A percentile compares a stretch with the other conserved stretches of the same genome.
Evolutionary conservation across 2,113 vertebrate genomes (phyloP).

Genomic region (Chionis minor): DNA sequence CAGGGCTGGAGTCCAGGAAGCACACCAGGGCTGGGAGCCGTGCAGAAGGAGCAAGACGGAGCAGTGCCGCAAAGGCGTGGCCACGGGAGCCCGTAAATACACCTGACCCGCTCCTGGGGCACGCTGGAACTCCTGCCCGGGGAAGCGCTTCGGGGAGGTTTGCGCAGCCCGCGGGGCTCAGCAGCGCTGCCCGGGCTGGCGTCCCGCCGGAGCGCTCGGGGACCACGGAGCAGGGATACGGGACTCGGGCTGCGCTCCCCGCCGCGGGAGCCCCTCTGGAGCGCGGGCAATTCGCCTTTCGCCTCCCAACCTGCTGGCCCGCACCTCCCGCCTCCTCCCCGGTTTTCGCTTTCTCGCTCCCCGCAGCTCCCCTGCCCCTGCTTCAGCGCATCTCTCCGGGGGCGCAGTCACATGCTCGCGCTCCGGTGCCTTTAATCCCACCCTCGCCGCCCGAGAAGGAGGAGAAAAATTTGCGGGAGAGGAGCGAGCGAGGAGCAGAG

Average conservation of each 20-base stretch:
- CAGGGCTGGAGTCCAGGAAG: too few species aligned
- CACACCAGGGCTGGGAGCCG: fast-evolving
- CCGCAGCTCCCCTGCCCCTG: background rate
- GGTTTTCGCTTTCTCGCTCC: background rate
- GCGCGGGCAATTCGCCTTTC: background rate
- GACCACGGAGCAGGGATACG: too few species aligned
- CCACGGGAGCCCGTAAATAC: fast-evolving
- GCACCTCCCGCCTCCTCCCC: fast-evolving
- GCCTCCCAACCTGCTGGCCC: too few species aligned
- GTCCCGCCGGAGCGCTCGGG: background rate
- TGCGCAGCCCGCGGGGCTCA: background rate
- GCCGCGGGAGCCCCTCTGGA: too few species aligned
- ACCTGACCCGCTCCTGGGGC: fast-evolving
- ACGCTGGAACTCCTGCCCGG: too few species aligned
- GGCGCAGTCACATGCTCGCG: background rate
- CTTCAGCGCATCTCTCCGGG: background rate
- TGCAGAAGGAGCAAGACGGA: background rate
- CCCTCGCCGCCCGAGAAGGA: background rate
- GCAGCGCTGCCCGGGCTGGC: too few species aligned
- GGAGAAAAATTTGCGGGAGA: background rate
- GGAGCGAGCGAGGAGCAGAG: background rate
- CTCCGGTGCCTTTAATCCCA: slow-evolving; percentile 29
- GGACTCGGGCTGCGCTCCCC: background rate
- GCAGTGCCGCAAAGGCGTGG: background rate
- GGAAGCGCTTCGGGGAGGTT: too few species aligned